Conservation (phyloP, 2,113 vertebrate species). For the Rhinolophus sinicus region DNA sequence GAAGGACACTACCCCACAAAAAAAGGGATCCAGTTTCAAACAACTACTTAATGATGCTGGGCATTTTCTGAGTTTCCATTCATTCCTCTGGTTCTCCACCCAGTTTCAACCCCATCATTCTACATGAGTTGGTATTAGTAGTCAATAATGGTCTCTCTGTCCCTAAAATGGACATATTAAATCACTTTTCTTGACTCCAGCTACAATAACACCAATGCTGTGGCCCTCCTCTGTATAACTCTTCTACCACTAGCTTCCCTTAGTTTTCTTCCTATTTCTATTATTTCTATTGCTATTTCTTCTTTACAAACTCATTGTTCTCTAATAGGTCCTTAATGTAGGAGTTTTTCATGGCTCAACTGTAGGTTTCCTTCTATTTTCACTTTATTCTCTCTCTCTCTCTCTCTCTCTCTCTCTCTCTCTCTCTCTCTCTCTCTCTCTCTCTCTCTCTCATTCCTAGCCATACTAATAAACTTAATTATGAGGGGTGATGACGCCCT, state of each 20-base stretch:
- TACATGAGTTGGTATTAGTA: background rate
- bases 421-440: background rate
- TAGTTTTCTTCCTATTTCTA: background rate
- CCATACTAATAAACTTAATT: background rate
- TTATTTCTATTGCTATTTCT: background rate
- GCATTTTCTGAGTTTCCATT: background rate
- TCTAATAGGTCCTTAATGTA: background rate
- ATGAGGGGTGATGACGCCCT: background rate
- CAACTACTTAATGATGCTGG: background rate
- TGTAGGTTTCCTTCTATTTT: background rate
- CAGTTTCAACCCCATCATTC: background rate
- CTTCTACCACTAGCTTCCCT: background rate
- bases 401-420: no score
- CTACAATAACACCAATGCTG: background rate
- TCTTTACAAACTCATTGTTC: background rate
- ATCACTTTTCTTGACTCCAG: background rate
- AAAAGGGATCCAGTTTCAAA: background rate
- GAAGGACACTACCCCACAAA: background rate
- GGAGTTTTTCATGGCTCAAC: background rate
- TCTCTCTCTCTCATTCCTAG: background rate
- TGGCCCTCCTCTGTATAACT: background rate
- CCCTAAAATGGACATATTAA: background rate
- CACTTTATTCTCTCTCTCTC: background rate
- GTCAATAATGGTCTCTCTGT: background rate
- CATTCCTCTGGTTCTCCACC: background rate